Evolutionary conservation across 2,113 vertebrate species (phyloP), one percentile per base, ranked within the genome.

Genomic region (Gambusia holbrooki): DNA sequence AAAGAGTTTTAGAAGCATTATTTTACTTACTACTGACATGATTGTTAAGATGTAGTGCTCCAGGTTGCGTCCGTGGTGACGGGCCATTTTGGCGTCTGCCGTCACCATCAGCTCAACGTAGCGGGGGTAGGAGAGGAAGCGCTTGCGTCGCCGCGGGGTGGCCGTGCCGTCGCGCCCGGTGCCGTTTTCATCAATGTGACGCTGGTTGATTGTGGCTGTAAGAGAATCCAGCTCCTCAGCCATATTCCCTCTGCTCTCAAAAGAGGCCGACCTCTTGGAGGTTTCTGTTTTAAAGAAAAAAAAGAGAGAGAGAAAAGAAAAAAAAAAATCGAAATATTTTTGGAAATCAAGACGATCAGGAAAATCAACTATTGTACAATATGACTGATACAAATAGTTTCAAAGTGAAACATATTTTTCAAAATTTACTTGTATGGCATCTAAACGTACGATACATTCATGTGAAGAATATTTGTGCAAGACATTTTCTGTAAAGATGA

Each of bases 21-120:
- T 71, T 84, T 94, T 95, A 98, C 97, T 99, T 97, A 99, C 98
- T 95, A 99, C 97, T 94, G 98, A 98, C 97, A 99, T 98, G 81
- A 99, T 91, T 70, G 97, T 99, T 80, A 99, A 90, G 87, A 99
- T 86, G 69, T 99, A 99, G 94, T 99, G 97, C 81, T 99, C 96
- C 48, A 99, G 92, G 80, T 98, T 97, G 84, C 84, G 93, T 58
- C 97, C 97, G 0, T 99, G 97, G 83, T 98, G 95, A 35, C 35
- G 95, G 73, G 93, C 94, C 98, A 99, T 98, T 93, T 97, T 98
- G 75, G 89, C 90, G 5, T 99, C 98, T 0, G 97, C 96, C 13
- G 97, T 97, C 85, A 99, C 96, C 98, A 99, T 99, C 73, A 98
- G 95, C 87, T 99, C 98, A 29, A 99, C 97, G 0, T 97, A 97